phyloP scores from a whole-genome alignment of 2,797 vertebrate genomes.

The Pipistrellus pygmaeus region DNA sequence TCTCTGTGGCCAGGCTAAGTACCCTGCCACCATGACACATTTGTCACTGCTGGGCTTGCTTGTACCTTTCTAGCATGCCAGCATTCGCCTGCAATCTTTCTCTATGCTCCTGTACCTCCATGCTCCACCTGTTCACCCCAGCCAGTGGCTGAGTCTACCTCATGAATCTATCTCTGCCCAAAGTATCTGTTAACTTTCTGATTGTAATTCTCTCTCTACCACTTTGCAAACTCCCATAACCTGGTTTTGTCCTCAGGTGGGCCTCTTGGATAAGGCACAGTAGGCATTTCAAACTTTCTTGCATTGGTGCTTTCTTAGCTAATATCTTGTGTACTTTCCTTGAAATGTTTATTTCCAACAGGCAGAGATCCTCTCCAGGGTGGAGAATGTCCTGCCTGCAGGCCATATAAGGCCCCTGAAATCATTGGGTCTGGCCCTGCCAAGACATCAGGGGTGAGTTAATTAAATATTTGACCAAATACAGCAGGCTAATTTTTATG shows the following conservation, averaged over 20 bases:
- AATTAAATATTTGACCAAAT: too few species aligned
- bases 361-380: background rate
- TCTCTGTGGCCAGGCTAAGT: background rate
- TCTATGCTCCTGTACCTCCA: background rate
- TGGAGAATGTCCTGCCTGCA: too few species aligned
- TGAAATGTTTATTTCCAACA: conserved; percentile 10
- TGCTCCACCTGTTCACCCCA: too few species aligned
- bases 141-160: background rate
- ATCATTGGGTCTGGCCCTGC: too few species aligned
- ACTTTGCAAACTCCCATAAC: background rate
- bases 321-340: background rate
- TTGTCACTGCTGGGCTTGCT: background rate
- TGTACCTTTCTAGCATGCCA: background rate
- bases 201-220: background rate
- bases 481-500: too few species aligned
- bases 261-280: background rate
- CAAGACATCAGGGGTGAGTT: too few species aligned
- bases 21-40: background rate
- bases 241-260: background rate
- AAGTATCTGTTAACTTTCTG: background rate
- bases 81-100: background rate
- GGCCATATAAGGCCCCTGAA: too few species aligned
- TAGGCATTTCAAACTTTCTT: background rate
- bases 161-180: background rate
- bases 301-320: background rate